Base-by-base conservation (phyloP, 1,140 invertebrate species). In the Antheraea pernyi region DNA sequence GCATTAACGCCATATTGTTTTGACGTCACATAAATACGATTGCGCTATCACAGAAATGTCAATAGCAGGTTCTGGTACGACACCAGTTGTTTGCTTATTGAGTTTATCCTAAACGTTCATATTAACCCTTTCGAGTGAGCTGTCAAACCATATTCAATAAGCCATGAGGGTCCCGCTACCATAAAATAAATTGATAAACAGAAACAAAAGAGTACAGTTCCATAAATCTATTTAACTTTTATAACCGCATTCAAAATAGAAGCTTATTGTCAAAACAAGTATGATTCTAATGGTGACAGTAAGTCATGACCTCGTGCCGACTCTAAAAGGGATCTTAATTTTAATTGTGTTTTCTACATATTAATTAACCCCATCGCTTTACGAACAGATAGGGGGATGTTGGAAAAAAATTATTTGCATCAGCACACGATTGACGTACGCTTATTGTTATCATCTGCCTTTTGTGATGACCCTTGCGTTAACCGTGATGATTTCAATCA, bases 61-160 rank as follows among this genome's bases (percentile, higher is more conserved):
- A 92, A 89, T 87, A 83, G 86, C 90, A 92, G 88, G 81, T 87
- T 91, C 83, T 79, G 78, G 83, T 81, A 82, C 88, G 78, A 82
- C 90, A 91, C 88, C 89, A 84, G 90, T 92, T 91, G 90, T 89
- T 89, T 86, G 85, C 83, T 91, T 92, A 92, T 92, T 92, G 88
- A 82, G 85, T 91, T 90, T 89, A 89, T 88, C 86, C 86, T 86
- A 86, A 91, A 82, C 87, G 85, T 82, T 89, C 80, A 91, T 92
- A 91, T 90, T 89, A 91, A 92, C 90, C 90, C 89, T 84, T 91
- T 90, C 88, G 78, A 87, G 78, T 83, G 84, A 90, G 84, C 90
- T 92, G 90, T 91, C 90, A 92, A 78, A 83, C 81, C 76, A 83
- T 79, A 84, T 89, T 84, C 81, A 89, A 89, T 91, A 91, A 85